phyloP scores from a whole-genome alignment of 2,888 invertebrate species.

The Sarcophaga caerulescens region DNA sequence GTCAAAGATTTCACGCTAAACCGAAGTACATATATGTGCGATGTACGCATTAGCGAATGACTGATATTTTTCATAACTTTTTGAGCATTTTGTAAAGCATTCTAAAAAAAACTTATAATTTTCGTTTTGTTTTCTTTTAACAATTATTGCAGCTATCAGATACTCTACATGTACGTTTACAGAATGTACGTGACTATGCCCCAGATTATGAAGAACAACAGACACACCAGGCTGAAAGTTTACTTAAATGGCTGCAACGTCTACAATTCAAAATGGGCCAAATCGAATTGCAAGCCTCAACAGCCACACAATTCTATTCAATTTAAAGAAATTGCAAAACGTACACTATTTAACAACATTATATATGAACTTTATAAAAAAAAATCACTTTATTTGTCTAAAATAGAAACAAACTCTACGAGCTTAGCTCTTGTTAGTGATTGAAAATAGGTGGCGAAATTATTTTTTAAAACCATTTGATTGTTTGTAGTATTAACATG shows the following conservation, averaged over 20 bases:
- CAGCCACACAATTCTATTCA: conserved; percentile 94
- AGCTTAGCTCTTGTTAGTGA: conserved; percentile 40
- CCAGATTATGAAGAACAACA: conserved; percentile 81
- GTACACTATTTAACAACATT: conserved; percentile 20
- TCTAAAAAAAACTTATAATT: not conserved
- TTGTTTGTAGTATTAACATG: conserved; percentile 31
- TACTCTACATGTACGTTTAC: conserved; percentile 92
- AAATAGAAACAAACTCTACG: not conserved
- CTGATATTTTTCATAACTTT: no score
- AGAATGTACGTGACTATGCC: conserved; percentile 92
- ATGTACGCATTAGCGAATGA: no score
- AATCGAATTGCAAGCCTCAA: conserved; percentile 95
- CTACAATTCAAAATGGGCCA: conserved; percentile 99
- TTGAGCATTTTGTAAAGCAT: no score
- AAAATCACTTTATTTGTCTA: not conserved
- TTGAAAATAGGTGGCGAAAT: not conserved
- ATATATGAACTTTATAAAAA: not conserved
- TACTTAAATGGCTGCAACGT: conserved; percentile 93
- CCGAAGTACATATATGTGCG: no score
- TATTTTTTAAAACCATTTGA: not conserved
- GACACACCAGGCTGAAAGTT: conserved; percentile 81
- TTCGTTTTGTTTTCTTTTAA: conserved; percentile 38
- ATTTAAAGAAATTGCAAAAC: conserved; percentile 81
- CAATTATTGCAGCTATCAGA: conserved; percentile 87
- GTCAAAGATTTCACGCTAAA: no score